Percentiles rank a stretch among this genome's conserved stretches.
These are phyloP conservation scores for Pagetopsis macropterus DNA, from an alignment of 2,797 vertebrate genomes.

Conservation along the genomic window DNA sequence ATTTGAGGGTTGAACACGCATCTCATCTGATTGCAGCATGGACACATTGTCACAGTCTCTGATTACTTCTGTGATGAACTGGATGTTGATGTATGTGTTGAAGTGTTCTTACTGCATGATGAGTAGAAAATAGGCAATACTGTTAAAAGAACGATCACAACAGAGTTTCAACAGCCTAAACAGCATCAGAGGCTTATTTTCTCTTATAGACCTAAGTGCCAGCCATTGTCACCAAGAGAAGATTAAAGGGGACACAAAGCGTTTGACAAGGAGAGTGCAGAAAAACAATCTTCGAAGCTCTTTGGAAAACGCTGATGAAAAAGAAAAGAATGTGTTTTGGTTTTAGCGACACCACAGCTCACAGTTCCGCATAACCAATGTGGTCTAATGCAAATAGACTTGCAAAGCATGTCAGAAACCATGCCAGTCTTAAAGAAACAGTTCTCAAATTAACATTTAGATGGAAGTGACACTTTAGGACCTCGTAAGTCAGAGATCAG, in stretches of 20 bases:
- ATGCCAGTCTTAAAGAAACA: constrained; percentile 64
- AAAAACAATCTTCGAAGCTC: constrained; percentile 48
- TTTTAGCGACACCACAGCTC: constrained; percentile 15
- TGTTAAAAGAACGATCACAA: constrained; percentile 42
- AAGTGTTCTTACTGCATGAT: constrained; percentile 31
- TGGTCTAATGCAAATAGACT: constrained; percentile 58
- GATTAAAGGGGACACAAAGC: constrained; percentile 55
- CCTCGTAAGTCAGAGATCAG: constrained; percentile 59
- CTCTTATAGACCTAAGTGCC: constrained; percentile 34
- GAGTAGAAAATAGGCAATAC: constrained; percentile 61
- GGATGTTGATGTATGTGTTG: constrained; percentile 28
- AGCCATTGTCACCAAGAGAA: constrained; percentile 28
- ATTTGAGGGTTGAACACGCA: constrained; percentile 17
- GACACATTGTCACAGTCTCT: constrained; percentile 1
- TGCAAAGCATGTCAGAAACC: constrained; percentile 60
- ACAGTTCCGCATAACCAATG: constrained; percentile 13
- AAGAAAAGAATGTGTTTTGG: constrained; percentile 32
- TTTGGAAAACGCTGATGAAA: constrained; percentile 40
- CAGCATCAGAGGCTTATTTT: constrained; percentile 54
- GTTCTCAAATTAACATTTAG: constrained; percentile 82
- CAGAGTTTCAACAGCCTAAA: constrained; percentile 53
- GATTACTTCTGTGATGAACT: constrained; percentile 46
- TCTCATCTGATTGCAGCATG: constrained; percentile 32
- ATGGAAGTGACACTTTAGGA: constrained; percentile 73
- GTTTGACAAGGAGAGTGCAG: constrained; percentile 42